These are phyloP conservation scores for Aphelenchoides avenae DNA, from an alignment of 1,140 invertebrate genomes.

Conservation along the genomic window DNA sequence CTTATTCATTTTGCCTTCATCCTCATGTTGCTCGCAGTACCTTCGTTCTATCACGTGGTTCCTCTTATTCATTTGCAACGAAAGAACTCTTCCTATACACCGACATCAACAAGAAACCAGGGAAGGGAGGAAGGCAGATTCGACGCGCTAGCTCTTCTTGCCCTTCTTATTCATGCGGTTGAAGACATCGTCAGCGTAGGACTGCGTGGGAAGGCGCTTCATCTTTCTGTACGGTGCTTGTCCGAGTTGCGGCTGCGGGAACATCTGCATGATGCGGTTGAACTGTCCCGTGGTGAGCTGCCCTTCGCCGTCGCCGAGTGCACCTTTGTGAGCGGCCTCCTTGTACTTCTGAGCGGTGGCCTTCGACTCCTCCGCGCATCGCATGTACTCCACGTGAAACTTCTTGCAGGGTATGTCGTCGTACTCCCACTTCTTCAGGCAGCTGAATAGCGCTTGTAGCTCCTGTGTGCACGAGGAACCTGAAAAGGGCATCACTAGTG, in stretches of 20 bases:
- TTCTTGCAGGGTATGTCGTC: conserved; percentile 45
- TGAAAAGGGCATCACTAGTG: conserved; percentile 6
- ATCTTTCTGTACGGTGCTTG: conserved; percentile 40
- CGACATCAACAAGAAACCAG: no score
- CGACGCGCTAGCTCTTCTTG: no score
- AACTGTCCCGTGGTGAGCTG: conserved; percentile 44
- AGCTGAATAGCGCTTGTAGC: conserved; percentile 46
- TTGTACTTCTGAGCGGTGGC: conserved; percentile 32
- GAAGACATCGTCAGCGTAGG: conserved; percentile 48
- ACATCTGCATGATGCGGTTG: conserved; percentile 48
- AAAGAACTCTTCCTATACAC: no score
- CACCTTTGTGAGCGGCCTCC: conserved; percentile 43
- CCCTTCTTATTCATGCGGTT: conserved; percentile 31
- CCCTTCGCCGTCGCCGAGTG: conserved; percentile 37
- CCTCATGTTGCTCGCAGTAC: no score
- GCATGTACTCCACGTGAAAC: conserved; percentile 38
- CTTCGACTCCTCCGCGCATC: conserved; percentile 42
- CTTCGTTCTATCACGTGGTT: no score
- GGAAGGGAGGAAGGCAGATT: no score
- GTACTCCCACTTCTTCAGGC: conserved; percentile 52
- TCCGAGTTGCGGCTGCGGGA: conserved; percentile 48
- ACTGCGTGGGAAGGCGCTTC: conserved; percentile 45
- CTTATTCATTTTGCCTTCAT: no score
- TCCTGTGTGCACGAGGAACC: conserved; percentile 48
- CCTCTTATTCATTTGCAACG: no score